phyloP scores from a whole-genome alignment of 2,797 vertebrate species.

The Ctenopoma multispine region DNA sequence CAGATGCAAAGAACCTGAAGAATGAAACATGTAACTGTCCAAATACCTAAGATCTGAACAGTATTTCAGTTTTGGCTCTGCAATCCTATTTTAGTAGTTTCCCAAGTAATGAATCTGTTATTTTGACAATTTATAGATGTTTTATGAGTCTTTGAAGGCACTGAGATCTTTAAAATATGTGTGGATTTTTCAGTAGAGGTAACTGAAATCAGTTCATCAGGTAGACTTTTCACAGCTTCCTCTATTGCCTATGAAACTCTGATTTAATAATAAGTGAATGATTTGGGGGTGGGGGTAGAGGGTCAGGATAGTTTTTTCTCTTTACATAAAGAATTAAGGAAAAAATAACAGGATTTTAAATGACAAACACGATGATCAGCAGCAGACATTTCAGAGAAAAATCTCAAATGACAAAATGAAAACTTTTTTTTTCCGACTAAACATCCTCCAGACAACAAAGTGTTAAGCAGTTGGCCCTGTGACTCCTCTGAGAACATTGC shows the following conservation, averaged over 20 bases:
- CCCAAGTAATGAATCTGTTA: slow-evolving; percentile 10
- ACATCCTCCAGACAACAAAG: slow-evolving; percentile 26
- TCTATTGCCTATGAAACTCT: neutral
- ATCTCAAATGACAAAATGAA: no score
- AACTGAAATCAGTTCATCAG: slow-evolving; percentile 7
- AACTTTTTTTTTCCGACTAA: neutral
- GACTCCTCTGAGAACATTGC: slow-evolving; percentile 33
- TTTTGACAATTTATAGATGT: slow-evolving; percentile 21
- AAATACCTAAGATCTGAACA: no score
- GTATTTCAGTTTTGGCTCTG: slow-evolving; percentile 3
- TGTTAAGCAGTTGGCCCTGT: slow-evolving; percentile 22
- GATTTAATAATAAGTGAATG: no score
- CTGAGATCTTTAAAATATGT: neutral
- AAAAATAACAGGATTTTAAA: no score
- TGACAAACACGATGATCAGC: no score
- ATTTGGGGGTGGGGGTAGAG: no score
- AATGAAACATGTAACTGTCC: no score
- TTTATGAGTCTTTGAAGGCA: slow-evolving; percentile 26
- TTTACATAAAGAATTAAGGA: no score
- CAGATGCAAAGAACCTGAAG: no score
- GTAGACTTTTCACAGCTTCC: neutral
- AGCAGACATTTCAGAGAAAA: no score
- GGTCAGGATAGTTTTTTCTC: no score
- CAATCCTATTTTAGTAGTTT: slow-evolving; percentile 18
- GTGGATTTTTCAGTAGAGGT: slow-evolving; percentile 20